phyloP scores from a whole-genome alignment of 1,140 invertebrate genomes.

The Zaprionus kolodkinae region DNA sequence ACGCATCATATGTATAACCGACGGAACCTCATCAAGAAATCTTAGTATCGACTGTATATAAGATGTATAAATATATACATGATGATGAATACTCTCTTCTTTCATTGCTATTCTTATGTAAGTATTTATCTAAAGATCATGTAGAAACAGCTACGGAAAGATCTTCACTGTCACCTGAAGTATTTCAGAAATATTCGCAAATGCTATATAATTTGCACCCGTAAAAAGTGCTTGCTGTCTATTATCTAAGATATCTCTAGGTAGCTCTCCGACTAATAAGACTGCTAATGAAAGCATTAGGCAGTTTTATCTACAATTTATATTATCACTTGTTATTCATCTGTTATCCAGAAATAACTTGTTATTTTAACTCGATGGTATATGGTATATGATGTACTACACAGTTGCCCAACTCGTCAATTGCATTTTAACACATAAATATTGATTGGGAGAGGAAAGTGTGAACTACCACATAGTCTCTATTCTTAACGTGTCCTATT shows the following conservation, averaged over 20 bases:
- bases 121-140: too few species aligned
- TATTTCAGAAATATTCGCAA: not conserved
- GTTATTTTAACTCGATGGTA: conserved; percentile 30
- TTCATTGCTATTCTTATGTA: too few species aligned
- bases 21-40: not conserved
- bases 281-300: conserved; percentile 1
- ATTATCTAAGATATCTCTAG: not conserved
- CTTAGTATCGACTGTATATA: not conserved
- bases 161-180: too few species aligned
- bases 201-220: not conserved
- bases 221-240: not conserved
- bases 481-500: not conserved
- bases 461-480: not conserved
- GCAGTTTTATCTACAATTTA: conserved; percentile 17
- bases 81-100: not conserved
- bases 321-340: conserved; percentile 32
- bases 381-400: too few species aligned
- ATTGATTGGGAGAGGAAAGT: conserved; percentile 17
- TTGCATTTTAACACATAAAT: conserved; percentile 37
- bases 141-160: too few species aligned
- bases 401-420: not conserved
- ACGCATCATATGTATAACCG: not conserved
- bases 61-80: not conserved
- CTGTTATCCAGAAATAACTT: conserved; percentile 47
- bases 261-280: not conserved